Percentiles rank a stretch among this genome's conserved stretches.
Evolutionary conservation across 2,797 vertebrate species (phyloP).

Genomic region (Propithecus deckenii): DNA sequence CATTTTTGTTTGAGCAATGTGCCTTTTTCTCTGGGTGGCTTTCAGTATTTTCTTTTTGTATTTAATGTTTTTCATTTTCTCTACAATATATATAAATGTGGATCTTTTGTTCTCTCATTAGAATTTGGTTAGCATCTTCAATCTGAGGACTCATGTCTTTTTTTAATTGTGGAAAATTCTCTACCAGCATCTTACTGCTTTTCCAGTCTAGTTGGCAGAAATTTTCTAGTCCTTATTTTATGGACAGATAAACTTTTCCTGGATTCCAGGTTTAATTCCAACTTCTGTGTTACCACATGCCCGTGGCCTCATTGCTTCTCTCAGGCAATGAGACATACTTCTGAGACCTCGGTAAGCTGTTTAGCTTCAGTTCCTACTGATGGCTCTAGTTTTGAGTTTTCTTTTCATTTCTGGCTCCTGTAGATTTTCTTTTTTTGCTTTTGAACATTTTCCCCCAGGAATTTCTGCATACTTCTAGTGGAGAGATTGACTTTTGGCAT

Average conservation of each 20-base stretch:
- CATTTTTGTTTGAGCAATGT: neutral
- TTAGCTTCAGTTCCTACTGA: neutral
- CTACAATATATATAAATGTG: neutral
- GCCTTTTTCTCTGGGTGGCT: neutral
- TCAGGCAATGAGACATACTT: neutral
- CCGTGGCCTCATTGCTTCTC: neutral
- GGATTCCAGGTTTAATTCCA: neutral
- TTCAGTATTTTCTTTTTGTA: neutral
- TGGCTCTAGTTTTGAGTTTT: neutral
- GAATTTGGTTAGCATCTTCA: neutral
- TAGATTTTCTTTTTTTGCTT: neutral
- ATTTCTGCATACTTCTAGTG: neutral
- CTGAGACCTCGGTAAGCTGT: neutral
- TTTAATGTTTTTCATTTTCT: neutral
- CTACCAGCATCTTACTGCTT: neutral
- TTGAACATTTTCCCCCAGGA: neutral
- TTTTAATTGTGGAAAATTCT: neutral
- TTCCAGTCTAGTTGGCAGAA: neutral
- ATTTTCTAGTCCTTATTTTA: neutral
- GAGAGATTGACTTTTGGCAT: neutral
- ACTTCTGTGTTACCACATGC: neutral
- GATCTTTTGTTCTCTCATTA: neutral
- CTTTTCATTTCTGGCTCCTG: neutral
- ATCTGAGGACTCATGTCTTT: neutral
- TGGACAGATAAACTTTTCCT: neutral